A percentile compares a stretch with the other conserved stretches of the same genome.
Evolutionary conservation across 2,888 invertebrate genomes (phyloP).

Genomic region (Ephialtes manifestator): DNA sequence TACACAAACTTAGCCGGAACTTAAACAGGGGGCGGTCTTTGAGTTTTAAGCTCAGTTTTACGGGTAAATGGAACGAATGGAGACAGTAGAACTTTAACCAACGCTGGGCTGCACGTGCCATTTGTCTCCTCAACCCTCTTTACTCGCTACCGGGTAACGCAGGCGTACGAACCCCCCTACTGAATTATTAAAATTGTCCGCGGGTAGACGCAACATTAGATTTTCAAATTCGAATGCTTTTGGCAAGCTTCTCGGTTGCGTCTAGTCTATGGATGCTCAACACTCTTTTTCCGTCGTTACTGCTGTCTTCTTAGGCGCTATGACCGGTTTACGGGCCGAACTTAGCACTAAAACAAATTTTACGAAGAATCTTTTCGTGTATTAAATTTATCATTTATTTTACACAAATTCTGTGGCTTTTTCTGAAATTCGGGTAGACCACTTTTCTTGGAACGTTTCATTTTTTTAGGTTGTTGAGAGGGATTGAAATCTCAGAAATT

Average conservation of each 20-base stretch:
- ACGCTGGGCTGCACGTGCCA: conserved; percentile 29
- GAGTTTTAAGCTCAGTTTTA: conserved; percentile 32
- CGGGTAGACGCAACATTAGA: conserved; percentile 36
- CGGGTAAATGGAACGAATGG: conserved; percentile 14
- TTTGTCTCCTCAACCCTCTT: conserved; percentile 47
- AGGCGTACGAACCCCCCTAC: conserved; percentile 16
- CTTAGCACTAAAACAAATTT: conserved; percentile 26
- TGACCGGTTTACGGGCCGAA: background rate
- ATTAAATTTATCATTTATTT: background rate
- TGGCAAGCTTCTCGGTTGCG: conserved; percentile 17
- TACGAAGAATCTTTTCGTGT: background rate
- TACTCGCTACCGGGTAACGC: background rate
- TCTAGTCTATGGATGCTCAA: conserved; percentile 8
- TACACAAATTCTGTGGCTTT: background rate
- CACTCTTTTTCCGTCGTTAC: background rate
- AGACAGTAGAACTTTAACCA: conserved; percentile 34
- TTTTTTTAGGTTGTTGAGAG: background rate
- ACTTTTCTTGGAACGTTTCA: background rate
- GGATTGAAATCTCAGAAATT: background rate
- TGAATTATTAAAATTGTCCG: conserved; percentile 55
- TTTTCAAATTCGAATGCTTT: conserved; percentile 56
- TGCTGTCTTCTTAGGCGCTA: background rate
- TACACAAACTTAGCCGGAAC: conserved; percentile 29
- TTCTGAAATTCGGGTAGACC: background rate
- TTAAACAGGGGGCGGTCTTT: conserved; percentile 19